Base-by-base conservation (phyloP, 2,113 vertebrate species). In the Varanus komodoensis region DNA sequence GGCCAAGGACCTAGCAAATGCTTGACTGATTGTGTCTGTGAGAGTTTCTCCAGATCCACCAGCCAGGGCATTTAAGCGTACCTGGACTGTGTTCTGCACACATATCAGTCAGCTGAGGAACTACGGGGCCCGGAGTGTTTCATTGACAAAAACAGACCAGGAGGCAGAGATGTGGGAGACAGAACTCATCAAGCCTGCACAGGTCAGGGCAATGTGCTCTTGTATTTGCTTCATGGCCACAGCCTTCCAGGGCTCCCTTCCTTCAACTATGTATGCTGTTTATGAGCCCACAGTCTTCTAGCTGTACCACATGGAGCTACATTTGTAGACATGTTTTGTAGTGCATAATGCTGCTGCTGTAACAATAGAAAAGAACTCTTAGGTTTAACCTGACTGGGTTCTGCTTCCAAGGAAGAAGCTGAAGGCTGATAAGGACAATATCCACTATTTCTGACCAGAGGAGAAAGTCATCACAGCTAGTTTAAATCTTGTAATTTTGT, bases 21-120 rank as follows among this genome's bases (percentile, higher is more conserved):
- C 21, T 61, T 88, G 87, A 89, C 44, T 84, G 71, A 89, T 84
- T 89, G 77, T 52, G 73, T 71, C 57, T 77, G 29, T 34, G 71
- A 68, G 88, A 77, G 88, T 67, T 89, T 77, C 44, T 50, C 57
- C 81, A 89, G 81, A 52, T 50, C 44, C 44, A 67, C 50, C 57
- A 89, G 69, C 57, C 27, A 64, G 69, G 17, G 38, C 48, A 48
- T 84, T 84, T 25, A 77, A 57, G 78, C n/a, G 23, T 84, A 84
- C 82, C 88, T 89, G 71, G 88, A 84, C n/a, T 89, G 61, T 84
- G 88, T 89, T 71, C 57, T 57, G 34, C 88, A 89, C 71, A 67
- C 77, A 48, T 34, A 75, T 64, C 54, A 84, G 54, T 77, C 71
- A 84, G 38, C 67, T 84, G 21, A 68, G 44, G 73, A 89, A 77